phyloP scores from a whole-genome alignment of 1,140 invertebrate species.

The Streblospio benedicti region DNA sequence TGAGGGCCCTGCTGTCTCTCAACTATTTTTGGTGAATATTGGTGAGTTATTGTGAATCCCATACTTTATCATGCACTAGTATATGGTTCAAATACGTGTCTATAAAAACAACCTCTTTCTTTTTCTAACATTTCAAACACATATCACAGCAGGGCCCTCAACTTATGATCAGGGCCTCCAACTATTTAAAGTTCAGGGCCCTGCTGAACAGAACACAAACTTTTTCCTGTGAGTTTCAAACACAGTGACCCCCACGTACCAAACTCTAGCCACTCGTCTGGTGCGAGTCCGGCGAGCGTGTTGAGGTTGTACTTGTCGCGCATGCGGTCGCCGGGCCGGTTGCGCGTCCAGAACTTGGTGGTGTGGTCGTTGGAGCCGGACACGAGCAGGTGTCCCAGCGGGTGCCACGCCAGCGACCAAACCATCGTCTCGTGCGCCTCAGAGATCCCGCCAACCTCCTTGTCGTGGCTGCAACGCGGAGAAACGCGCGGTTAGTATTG shows the following conservation, averaged over 20 bases:
- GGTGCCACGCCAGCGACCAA: conserved; percentile 98
- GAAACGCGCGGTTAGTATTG: conserved; percentile 14
- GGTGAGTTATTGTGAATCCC: too few relatives aligned
- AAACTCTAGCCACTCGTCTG: conserved; percentile 53
- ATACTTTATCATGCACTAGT: too few relatives aligned
- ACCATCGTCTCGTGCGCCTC: conserved; percentile 98
- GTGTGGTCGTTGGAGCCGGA: conserved; percentile 97
- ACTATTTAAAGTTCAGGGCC: too few relatives aligned
- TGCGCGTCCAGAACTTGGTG: conserved; percentile 97
- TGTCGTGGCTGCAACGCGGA: conserved; percentile 72
- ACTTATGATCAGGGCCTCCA: too few relatives aligned
- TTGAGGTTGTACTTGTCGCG: conserved; percentile 83
- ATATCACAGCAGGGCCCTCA: too few relatives aligned
- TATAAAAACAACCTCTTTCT: too few relatives aligned
- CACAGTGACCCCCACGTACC: conserved; percentile 9
- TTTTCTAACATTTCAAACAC: too few relatives aligned
- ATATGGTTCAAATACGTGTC: too few relatives aligned
- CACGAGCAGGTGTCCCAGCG: conserved; percentile 93
- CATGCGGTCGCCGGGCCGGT: conserved; percentile 95
- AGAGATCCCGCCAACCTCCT: conserved; percentile 96
- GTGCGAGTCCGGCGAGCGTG: conserved; percentile 69
- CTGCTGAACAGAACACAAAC: too few relatives aligned
- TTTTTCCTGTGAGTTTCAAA: too few relatives aligned
- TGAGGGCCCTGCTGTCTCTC: too few relatives aligned
- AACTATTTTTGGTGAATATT: too few relatives aligned